These are phyloP conservation scores for Coturnix japonica DNA, from an alignment of 2,113 vertebrate genomes.

Conservation along the genomic window DNA sequence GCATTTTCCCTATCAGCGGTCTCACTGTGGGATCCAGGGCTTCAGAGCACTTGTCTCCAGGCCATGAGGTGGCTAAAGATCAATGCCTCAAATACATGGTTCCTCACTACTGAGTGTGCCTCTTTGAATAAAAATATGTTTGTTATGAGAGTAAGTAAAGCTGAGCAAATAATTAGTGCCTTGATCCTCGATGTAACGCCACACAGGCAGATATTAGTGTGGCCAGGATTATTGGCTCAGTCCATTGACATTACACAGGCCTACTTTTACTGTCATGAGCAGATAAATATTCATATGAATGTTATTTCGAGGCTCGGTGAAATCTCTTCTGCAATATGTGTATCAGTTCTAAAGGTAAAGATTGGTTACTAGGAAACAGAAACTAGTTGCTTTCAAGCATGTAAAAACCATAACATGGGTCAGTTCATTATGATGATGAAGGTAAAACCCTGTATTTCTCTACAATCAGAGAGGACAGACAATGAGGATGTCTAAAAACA, in stretches of 20 bases:
- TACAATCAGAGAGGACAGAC: constrained; percentile 18
- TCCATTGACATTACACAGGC: not conserved
- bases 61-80: not conserved
- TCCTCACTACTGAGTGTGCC: not conserved
- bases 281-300: not conserved
- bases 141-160: not conserved
- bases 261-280: not conserved
- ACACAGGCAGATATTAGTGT: not conserved
- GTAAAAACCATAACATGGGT: not conserved
- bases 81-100: not conserved
- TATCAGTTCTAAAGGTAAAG: not conserved
- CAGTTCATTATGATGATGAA: constrained; percentile 41
- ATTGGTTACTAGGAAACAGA: constrained; percentile 6
- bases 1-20: not conserved
- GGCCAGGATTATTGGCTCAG: not conserved
- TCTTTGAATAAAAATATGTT: not conserved
- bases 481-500: constrained; percentile 7
- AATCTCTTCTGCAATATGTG: not conserved
- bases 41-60: not conserved
- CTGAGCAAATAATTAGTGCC: not conserved
- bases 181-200: not conserved
- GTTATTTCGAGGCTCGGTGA: not conserved
- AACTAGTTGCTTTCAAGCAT: not conserved
- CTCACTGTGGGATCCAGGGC: not conserved
- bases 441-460: not conserved